Evolutionary conservation across 2,113 vertebrate species (phyloP).

Genomic region (Brachyistius frenatus): DNA sequence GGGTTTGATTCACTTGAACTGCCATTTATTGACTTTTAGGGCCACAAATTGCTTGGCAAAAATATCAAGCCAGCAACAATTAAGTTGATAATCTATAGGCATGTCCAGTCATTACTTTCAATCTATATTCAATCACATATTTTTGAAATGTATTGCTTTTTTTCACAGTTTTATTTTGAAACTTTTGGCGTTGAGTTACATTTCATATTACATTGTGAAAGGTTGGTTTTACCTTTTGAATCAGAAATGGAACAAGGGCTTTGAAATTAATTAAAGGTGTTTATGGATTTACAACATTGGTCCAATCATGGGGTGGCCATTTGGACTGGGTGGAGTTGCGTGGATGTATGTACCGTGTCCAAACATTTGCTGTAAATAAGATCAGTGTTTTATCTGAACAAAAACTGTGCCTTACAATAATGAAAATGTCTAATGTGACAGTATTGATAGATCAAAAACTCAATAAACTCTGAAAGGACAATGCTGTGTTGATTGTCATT

Average conservation of each 20-base stretch:
- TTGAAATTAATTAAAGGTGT: constrained; percentile 63
- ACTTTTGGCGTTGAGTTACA: constrained; percentile 54
- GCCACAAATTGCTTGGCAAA: constrained; percentile 3
- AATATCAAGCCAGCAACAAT: not conserved
- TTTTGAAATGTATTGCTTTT: constrained; percentile 50
- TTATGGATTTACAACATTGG: constrained; percentile 56
- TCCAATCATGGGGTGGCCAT: constrained; percentile 38
- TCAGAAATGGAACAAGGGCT: constrained; percentile 58
- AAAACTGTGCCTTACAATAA: constrained; percentile 79
- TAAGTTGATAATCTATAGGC: constrained; percentile 2
- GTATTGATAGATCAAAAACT: constrained; percentile 71
- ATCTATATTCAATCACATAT: constrained; percentile 29
- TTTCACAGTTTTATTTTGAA: constrained; percentile 38
- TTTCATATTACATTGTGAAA: constrained; percentile 61
- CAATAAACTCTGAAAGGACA: constrained; percentile 72
- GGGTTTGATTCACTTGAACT: constrained; percentile 13
- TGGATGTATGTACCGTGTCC: constrained; percentile 40
- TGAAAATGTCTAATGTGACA: constrained; percentile 61
- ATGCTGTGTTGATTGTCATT: constrained; percentile 15
- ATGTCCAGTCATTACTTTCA: constrained; percentile 37
- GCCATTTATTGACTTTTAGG: not conserved
- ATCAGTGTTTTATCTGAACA: constrained; percentile 75
- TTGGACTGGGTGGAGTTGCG: constrained; percentile 31
- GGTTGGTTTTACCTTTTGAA: constrained; percentile 41
- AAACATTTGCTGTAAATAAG: constrained; percentile 71